Evolutionary conservation across 2,888 invertebrate genomes (phyloP), one percentile per base, ranked within the genome.

Genomic region (Amiota communis): DNA sequence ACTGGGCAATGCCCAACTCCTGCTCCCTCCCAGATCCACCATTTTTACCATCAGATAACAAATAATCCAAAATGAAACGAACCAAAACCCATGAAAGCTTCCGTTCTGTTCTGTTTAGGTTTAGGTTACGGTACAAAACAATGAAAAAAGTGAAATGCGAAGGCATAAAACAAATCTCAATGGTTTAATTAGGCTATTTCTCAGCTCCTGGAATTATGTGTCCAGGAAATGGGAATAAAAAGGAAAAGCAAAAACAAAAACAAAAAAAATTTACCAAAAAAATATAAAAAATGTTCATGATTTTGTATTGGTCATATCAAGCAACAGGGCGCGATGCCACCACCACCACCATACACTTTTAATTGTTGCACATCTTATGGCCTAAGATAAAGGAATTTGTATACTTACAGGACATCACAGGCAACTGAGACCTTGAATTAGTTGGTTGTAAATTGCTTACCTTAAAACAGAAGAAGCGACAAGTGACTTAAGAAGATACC

Each of bases 131-230:
- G 13, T 51, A 51, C 12, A 4, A 4, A 51, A 51, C 12, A 51
- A 47, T 46, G 13, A 23, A 64, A 11, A 64, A 64, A 13, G 2
- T 36, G 36, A 36, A 36, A 77, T 78, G 36, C 36, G 36, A 36
- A 72, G 70, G 71, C 71, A 69, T 68, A 77, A 77, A 76, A 80
- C 78, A 81, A 79, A 77, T 80, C 78, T 75, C 80, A 74, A 78
- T 78, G 76, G 75, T 77, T 84, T 81, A 82, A 82, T 85, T 84
- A 77, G 71, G 70, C 57, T 72, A 75, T 81, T 77, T 76, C 74
- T 61, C 79, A 15, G 53, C n/a, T 13, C 36, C 15, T 53, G 11
- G 53, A 6, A 12, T 12, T 53, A 53, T 53, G 15, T 17, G 10
- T 20, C 12, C 59, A 59, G 36, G 36, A 59, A 59, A 20, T 2